Percentiles rank a stretch among this genome's conserved stretches.
These are phyloP conservation scores for Microctonus brassicae DNA, from an alignment of 2,888 invertebrate species.

Conservation along the genomic window DNA sequence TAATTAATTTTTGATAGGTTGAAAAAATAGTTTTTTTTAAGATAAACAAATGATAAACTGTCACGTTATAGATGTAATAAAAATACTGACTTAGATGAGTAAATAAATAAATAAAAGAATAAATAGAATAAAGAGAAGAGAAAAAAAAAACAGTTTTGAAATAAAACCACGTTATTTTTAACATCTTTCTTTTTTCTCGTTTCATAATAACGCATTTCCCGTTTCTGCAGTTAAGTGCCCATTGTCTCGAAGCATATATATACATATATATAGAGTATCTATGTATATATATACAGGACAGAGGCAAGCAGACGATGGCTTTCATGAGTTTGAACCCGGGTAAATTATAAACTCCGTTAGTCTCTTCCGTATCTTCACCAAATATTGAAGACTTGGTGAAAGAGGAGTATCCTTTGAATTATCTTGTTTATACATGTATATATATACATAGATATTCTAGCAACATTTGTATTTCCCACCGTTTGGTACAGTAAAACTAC, in stretches of 20 bases:
- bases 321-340: not conserved
- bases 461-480: not conserved
- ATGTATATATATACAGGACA: not conserved
- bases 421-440: not conserved
- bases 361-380: constrained; percentile 1
- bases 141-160: not conserved
- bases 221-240: not conserved
- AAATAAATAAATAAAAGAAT: not conserved
- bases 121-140: not conserved
- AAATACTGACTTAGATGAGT: not conserved
- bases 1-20: not conserved
- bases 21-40: not conserved
- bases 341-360: constrained; percentile 26
- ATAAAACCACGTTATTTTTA: not conserved
- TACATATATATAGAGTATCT: too few relatives aligned
- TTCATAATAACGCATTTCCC: constrained; percentile 1
- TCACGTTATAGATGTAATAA: too few relatives aligned
- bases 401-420: not conserved
- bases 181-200: not conserved
- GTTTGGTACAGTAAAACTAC: not conserved
- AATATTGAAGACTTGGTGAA: not conserved
- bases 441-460: too few relatives aligned
- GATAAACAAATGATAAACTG: not conserved
- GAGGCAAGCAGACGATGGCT: not conserved
- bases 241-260: not conserved